Conservation (phyloP, 2,888 invertebrate genomes). For the Ellobium chinense region DNA sequence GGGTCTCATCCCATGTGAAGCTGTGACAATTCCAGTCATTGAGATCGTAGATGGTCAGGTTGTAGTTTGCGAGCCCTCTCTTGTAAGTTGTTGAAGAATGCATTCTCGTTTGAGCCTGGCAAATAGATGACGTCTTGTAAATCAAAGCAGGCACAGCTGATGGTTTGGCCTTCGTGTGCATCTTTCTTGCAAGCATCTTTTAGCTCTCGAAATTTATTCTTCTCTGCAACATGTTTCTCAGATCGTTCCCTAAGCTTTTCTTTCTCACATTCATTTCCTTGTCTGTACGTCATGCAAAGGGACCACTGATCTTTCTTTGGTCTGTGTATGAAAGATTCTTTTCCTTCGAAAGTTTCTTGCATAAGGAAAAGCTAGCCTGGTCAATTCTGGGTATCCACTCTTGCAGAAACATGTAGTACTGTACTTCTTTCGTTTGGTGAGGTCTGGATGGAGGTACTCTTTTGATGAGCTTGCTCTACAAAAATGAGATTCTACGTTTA, state of each 20-base stretch:
- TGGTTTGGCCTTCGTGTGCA: neutral
- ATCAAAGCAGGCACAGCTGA: neutral
- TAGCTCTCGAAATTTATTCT: neutral
- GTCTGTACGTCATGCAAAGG: neutral
- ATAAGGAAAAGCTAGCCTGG: neutral
- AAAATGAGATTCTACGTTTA: neutral
- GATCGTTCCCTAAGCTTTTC: neutral
- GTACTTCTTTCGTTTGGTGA: neutral
- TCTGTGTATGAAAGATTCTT: neutral
- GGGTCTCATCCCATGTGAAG: neutral
- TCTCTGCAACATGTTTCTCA: neutral
- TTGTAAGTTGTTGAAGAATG: neutral
- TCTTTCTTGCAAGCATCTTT: constrained; percentile 6
- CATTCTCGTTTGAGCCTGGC: neutral
- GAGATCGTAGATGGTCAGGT: neutral
- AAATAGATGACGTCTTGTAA: constrained; percentile 17
- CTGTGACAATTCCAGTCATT: neutral
- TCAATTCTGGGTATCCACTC: neutral
- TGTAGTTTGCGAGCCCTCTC: neutral
- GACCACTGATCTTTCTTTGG: constrained; percentile 13
- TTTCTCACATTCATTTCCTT: neutral
- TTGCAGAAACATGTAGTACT: constrained; percentile 1
- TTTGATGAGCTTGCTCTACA: neutral
- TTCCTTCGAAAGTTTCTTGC: neutral
- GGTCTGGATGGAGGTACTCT: neutral